phyloP scores from a whole-genome alignment of 2,797 vertebrate species.

The Brachyrhaphis roseni region DNA sequence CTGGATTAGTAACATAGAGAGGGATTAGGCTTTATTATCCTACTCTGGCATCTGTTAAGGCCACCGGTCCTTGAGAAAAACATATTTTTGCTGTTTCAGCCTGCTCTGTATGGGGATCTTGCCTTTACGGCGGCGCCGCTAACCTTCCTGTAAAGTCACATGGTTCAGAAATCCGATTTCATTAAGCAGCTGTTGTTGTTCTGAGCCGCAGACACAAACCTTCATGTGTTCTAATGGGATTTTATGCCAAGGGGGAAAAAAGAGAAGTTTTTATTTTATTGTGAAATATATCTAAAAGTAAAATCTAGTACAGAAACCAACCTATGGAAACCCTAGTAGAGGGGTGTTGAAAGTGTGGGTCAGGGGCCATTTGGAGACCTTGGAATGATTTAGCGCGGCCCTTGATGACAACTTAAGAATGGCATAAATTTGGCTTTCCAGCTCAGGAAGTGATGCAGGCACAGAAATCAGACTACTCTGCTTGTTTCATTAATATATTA shows the following conservation, averaged over 20 bases:
- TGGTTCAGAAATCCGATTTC: constrained; percentile 33
- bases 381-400: background rate
- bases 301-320: background rate
- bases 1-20: constrained; percentile 60
- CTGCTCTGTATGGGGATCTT: constrained; percentile 11
- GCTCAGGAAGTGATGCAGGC: background rate
- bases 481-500: background rate
- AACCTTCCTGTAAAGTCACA: constrained; percentile 17
- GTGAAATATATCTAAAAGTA: background rate
- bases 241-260: background rate
- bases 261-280: background rate
- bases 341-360: background rate
- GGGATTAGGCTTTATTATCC: constrained; percentile 73
- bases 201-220: background rate
- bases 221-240: background rate
- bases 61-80: constrained; percentile 58
- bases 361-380: background rate
- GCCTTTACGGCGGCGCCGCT: constrained; percentile 14
- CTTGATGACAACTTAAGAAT: background rate
- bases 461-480: background rate
- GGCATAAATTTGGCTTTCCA: background rate
- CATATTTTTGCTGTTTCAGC: constrained; percentile 66
- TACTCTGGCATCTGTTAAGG: constrained; percentile 66
- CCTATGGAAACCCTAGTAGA: background rate
- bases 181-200: background rate